Conservation (phyloP, 2,888 invertebrate species). For the Clivina fossor region DNA sequence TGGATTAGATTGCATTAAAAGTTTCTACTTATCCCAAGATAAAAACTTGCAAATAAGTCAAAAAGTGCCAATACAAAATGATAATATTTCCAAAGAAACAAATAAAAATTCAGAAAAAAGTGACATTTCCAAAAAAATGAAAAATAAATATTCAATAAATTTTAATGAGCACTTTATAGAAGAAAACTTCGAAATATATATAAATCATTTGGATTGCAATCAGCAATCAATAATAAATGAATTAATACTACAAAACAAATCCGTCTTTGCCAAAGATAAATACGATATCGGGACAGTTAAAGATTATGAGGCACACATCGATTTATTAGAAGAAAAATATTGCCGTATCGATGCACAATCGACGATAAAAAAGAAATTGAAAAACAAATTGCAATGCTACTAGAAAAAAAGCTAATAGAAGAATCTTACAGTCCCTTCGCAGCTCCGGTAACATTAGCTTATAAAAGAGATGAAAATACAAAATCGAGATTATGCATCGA, state of each 20-base stretch:
- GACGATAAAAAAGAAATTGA: constrained; percentile 35
- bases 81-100: too few species aligned
- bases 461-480: constrained; percentile 41
- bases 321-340: constrained; percentile 35
- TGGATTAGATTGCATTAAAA: too few species aligned
- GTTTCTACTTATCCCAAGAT: too few species aligned
- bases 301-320: constrained; percentile 36
- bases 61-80: too few species aligned
- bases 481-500: constrained; percentile 31
- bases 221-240: constrained; percentile 25
- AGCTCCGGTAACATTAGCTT: constrained; percentile 3
- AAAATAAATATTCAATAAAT: too few species aligned
- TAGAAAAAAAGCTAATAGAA: constrained; percentile 17
- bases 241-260: constrained; percentile 29
- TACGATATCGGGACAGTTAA: constrained; percentile 35
- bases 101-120: too few species aligned
- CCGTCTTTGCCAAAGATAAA: constrained; percentile 37
- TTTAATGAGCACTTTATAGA: constrained; percentile 34
- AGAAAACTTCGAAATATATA: constrained; percentile 22
- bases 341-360: constrained; percentile 35
- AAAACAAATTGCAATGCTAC: neutral
- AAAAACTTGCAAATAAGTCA: too few species aligned
- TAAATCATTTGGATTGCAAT: constrained; percentile 29
- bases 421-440: constrained; percentile 11
- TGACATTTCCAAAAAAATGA: too few species aligned